Base-by-base conservation (phyloP, 2,888 invertebrate species). In the Bellardia bayeri region DNA sequence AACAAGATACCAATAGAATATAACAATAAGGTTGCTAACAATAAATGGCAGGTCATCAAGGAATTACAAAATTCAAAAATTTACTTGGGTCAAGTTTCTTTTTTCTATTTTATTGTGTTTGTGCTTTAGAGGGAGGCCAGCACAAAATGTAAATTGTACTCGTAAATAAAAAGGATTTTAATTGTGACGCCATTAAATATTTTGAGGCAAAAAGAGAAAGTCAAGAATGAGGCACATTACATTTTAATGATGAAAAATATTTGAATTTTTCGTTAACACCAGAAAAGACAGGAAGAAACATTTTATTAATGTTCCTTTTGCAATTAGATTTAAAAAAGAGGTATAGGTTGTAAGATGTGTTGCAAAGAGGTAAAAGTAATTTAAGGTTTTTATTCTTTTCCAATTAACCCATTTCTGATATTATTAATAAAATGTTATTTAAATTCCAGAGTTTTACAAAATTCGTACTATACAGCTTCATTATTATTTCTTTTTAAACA, bases 41-140 rank as follows among this genome's bases (percentile, higher is more conserved):
- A 91, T 89, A 90, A 92, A 91, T 91, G 91, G 91, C 91, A 89
- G 90, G 90, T 91, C 92, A 91, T 90, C 90, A 90, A 90, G 91
- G 88, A 90, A 89, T 90, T 90, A 90, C 85, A 89, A 87, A 86
- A 86, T 76, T 81, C 72, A 66, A 78, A 82, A 51, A 72, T 45
- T 23, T 69, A 49, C 74, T 85, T 58, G 79, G 86, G 80, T 75
- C 74, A 64, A 68, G 66, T 74, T 58, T 45, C 13, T 11, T 42
- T 4, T 42, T 42, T 8, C 7, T 7, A 7, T 42, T 9, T 9
- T 14, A 69, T 66, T 76, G 23, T 61, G 58, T 64, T 56, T 42
- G 64, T 81, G 16, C 13, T 82, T 74, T 82, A 45, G 71, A 51
- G 74, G 56, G 71, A 51, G 74, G 56, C 23, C 49, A 72, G 40